Conservation (phyloP, 1,140 invertebrate species). For the Dreissena polymorpha region DNA sequence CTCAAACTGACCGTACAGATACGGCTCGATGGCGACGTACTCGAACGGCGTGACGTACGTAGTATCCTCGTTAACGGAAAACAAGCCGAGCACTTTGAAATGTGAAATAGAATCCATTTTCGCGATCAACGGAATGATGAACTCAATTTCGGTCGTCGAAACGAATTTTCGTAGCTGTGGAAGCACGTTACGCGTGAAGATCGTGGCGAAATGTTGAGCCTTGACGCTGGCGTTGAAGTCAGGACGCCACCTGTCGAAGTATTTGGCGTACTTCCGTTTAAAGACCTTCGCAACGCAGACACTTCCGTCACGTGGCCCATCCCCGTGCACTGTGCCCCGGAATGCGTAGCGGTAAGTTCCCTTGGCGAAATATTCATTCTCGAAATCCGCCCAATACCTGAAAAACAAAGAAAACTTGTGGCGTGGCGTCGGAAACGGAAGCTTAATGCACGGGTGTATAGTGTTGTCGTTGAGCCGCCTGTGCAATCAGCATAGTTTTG, state of each 20-base stretch:
- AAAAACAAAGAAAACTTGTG: too few species aligned
- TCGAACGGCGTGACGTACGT: too few species aligned
- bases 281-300: slow-evolving; percentile 51
- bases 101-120: slow-evolving; percentile 46
- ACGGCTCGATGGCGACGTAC: too few species aligned
- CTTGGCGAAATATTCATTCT: too few species aligned
- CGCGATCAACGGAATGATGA: slow-evolving; percentile 48
- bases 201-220: slow-evolving; percentile 33
- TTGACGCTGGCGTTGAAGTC: slow-evolving; percentile 47
- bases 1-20: too few species aligned
- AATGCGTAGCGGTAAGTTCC: slow-evolving; percentile 49
- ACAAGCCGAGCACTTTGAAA: too few species aligned
- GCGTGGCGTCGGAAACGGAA: too few species aligned
- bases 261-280: slow-evolving; percentile 44
- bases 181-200: slow-evolving; percentile 23
- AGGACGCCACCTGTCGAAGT: slow-evolving; percentile 43
- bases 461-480: too few species aligned
- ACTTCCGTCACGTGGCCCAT: slow-evolving; percentile 37
- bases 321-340: slow-evolving; percentile 39
- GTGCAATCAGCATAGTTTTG: too few species aligned
- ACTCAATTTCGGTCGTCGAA: slow-evolving; percentile 30
- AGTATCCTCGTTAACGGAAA: too few species aligned
- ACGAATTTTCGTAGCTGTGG: slow-evolving; percentile 30
- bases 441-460: too few species aligned
- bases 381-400: slow-evolving; percentile 51